Evolutionary conservation across 2,888 invertebrate species (phyloP), one percentile per base, ranked within the genome.

Genomic region (Tipula helvola): DNA sequence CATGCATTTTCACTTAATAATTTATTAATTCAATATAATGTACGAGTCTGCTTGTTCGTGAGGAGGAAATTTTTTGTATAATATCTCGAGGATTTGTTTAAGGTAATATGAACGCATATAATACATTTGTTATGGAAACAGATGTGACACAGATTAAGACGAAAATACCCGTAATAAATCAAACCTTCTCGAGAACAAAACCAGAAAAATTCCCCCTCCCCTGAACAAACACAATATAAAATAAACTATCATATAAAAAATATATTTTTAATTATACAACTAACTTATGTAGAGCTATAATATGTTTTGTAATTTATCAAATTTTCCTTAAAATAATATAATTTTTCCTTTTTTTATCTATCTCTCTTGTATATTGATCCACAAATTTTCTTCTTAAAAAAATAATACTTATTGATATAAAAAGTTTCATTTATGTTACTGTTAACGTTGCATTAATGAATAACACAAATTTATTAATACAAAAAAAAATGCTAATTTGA

Each of bases 281-380:
- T 57, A 57, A 57, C 28, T 71, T 71, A 71, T 52, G 28, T 12
- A 71, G 8, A 71, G 18, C 12, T 71, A 71, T 28, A 71, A 71
- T 71, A 71, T 71, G 71, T 28, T 71, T 71, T 71, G 71, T 71
- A 71, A 71, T 71, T 28, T 71, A 71, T 71, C 71, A 71, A 71
- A 71, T 71, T 71, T 71, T 71, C 71, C 71, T 71, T 71, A 71
- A 71, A 71, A 71, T 71, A 71, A 71, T 71, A 71, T 71, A 57
- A 7, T 71, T 18, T 71, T 71, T 71, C 71, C 71, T 71, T 71
- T 71, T 71, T 71, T 71, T 71, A 71, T 71, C 71, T 71, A 71
- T 71, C 71, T 4, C 28, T 71, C 71, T 71, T 8, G 8, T 71
- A 71, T 18, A 71, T 71, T 71, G 71, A 71, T 71, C 71, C 71